Base-by-base conservation (phyloP, 2,888 invertebrate species). In the Nemotelus pantherinus region DNA sequence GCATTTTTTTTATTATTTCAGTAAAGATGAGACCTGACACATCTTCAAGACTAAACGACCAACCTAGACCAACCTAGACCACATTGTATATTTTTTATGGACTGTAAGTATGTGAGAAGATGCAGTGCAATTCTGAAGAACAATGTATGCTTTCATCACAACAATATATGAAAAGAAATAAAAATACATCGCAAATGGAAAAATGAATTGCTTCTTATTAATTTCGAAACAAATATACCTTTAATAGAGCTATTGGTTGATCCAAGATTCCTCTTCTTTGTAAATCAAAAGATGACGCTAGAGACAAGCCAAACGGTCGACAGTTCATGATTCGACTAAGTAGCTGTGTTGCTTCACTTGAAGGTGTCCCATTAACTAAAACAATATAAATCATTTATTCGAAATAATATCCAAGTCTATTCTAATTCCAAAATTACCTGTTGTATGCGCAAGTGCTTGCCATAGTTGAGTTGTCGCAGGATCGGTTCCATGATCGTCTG, bases 291-390 rank as follows among this genome's bases (percentile, higher is more conserved):
- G 87, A 83, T 39, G 91, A 90, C 0, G 92, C 89, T 81, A 92
- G 90, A 44, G 93, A 92, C 88, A 92, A 91, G 67, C 92, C 92
- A 80, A 94, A 89, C 83, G 93, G 92, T 82, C 93, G 90, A 86
- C 93, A 93, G 85, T 92, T 93, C 83, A 94, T 94, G 83, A 95
- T 88, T 83, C 93, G 91, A 81, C 93, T 89, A 45, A 95, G 87
- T 60, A 95, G 86, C 85, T 94, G 93, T 77, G 93, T 93, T 60
- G 94, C 93, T 85, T 93, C 93, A 43, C 92, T 93, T 2, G 74
- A 74, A 77, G 90, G 90, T 77, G 84, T 84, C 72, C 84, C 84
- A 68, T 90, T 89, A 81, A 89, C 89, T 89, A 85, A 53, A 77
- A 79, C 45, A 80, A 65, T 9, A 25, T 25, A 25, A 25, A 25